Conservation (phyloP, 2,113 vertebrate genomes). For the Pygoscelis antarcticus region DNA sequence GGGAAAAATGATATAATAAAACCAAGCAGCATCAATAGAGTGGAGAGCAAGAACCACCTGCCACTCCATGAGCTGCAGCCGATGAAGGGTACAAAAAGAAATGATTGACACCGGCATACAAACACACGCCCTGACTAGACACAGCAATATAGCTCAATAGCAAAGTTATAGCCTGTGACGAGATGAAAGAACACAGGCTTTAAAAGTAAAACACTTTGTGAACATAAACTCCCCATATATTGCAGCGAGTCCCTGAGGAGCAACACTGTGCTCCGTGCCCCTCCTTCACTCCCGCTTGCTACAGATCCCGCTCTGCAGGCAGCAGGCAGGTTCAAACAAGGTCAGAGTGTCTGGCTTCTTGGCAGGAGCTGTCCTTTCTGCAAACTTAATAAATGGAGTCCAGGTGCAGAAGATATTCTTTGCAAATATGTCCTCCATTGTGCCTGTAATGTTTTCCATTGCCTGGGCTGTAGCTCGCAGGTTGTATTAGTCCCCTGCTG, state of each 20-base stretch:
- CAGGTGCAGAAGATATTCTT: conserved; percentile 43
- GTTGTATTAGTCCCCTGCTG: conserved; percentile 4
- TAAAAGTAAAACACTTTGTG: conserved; percentile 65
- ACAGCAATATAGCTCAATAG: conserved; percentile 54
- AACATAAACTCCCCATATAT: conserved; percentile 32
- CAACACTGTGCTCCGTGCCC: neutral
- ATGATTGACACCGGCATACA: conserved; percentile 57
- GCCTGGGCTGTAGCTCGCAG: neutral
- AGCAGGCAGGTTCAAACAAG: conserved; percentile 66
- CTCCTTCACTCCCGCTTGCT: neutral
- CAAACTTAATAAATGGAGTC: conserved; percentile 52
- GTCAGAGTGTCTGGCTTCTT: conserved; percentile 58
- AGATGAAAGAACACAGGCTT: conserved; percentile 57
- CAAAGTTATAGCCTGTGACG: conserved; percentile 50
- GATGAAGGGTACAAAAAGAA: conserved; percentile 23
- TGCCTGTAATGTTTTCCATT: neutral
- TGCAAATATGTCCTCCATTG: neutral
- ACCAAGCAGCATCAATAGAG: conserved; percentile 40
- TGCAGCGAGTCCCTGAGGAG: conserved; percentile 33
- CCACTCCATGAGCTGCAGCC: neutral
- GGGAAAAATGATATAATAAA: conserved; percentile 50
- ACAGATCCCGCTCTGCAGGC: neutral
- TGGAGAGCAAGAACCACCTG: conserved; percentile 30
- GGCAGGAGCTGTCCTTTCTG: conserved; percentile 57
- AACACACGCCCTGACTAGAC: conserved; percentile 59